Percentiles rank a stretch among this genome's conserved stretches.
These are phyloP conservation scores for Vandiemenella viatica DNA, from an alignment of 2,888 invertebrate species.

Conservation along the genomic window DNA sequence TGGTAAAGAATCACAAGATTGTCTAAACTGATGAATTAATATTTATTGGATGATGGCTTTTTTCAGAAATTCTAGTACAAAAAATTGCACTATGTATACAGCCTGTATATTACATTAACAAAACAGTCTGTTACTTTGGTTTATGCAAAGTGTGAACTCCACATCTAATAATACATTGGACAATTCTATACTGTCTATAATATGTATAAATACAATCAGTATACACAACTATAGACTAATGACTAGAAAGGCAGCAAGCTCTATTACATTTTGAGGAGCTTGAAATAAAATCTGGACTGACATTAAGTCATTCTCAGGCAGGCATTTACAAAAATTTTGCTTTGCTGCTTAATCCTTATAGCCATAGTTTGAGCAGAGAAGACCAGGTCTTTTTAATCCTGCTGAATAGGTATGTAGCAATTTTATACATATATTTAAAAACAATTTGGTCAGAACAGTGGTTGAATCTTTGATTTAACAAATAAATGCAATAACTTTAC, in stretches of 20 bases:
- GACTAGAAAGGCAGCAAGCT: background rate
- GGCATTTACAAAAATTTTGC: background rate
- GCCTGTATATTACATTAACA: background rate
- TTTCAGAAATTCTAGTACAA: background rate
- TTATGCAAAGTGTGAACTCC: background rate
- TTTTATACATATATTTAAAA: background rate
- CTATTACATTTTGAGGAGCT: background rate
- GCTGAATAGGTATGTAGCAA: background rate
- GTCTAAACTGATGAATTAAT: background rate
- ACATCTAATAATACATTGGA: background rate
- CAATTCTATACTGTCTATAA: background rate
- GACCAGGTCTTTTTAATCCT: background rate
- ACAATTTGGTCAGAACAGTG: no score
- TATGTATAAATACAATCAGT: background rate
- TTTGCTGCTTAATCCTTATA: background rate
- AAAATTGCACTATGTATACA: background rate
- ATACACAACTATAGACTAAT: background rate
- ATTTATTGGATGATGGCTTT: background rate
- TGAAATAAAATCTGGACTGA: background rate
- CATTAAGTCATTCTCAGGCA: background rate
- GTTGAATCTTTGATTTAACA: no score
- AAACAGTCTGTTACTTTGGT: background rate
- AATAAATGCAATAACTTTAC: no score
- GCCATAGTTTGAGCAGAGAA: background rate
- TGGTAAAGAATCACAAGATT: background rate